Evolutionary conservation across 2,113 vertebrate genomes (phyloP).

Genomic region (Pluvianellus socialis): DNA sequence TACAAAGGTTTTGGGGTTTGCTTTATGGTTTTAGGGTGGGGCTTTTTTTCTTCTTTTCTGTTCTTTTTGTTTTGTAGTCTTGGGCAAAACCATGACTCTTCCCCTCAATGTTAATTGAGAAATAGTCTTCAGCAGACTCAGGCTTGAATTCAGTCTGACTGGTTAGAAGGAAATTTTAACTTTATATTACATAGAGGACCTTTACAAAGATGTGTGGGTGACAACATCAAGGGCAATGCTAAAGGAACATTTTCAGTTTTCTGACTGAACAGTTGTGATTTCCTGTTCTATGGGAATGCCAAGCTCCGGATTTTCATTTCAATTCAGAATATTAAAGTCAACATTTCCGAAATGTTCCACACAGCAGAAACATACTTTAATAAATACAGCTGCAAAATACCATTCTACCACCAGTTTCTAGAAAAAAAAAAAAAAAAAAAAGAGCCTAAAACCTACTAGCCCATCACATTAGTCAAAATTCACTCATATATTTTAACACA

Average conservation of each 20-base stretch:
- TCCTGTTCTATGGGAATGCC: background rate
- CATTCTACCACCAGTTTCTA: background rate
- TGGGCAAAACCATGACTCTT: background rate
- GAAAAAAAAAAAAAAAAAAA: background rate
- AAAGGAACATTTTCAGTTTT: background rate
- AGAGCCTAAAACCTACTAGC: background rate
- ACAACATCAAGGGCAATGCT: background rate
- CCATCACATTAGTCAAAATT: background rate
- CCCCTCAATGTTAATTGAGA: background rate
- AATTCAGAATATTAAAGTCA: background rate
- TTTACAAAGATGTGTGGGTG: background rate
- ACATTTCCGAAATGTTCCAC: background rate
- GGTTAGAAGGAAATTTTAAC: background rate
- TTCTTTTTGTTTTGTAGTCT: background rate
- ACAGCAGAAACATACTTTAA: background rate
- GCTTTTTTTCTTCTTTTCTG: background rate
- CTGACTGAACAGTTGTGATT: background rate
- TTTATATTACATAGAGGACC: background rate
- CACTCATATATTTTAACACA: background rate
- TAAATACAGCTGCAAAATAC: background rate
- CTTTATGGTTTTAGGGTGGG: background rate
- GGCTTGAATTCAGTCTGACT: background rate
- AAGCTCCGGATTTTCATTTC: background rate
- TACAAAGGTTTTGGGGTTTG: rapidly evolving
- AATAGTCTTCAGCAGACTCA: background rate